phyloP scores from a whole-genome alignment of 2,888 invertebrate species.

The Epirrhoe alternata region DNA sequence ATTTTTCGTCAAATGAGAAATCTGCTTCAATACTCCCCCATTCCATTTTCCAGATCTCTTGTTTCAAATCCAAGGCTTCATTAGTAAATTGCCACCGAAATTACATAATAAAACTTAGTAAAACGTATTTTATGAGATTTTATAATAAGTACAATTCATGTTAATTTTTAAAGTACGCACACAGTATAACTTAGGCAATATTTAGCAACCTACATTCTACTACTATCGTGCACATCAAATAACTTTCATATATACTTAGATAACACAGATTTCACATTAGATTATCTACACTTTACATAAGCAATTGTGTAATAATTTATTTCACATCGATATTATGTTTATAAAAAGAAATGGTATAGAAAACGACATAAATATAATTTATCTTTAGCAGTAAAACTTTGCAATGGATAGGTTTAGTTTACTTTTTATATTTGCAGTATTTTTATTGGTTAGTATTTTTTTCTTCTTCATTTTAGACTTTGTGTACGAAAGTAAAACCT shows the following conservation, averaged over 20 bases:
- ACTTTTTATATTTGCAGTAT: conserved; percentile 44
- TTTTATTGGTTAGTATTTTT: conserved; percentile 52
- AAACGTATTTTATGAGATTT: no score
- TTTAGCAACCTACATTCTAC: conserved; percentile 19
- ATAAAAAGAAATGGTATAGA: conserved; percentile 30
- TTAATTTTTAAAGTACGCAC: no score
- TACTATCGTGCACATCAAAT: conserved; percentile 5
- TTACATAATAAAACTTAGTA: no score
- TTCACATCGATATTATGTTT: conserved; percentile 39
- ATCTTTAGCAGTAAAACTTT: conserved; percentile 30
- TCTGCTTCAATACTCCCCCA: no score
- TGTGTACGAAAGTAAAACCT: not conserved
- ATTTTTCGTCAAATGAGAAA: no score
- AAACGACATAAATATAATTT: conserved; percentile 34
- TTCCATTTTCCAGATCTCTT: no score
- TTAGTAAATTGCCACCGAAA: no score
- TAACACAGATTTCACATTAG: conserved; percentile 31
- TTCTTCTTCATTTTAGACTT: conserved; percentile 4
- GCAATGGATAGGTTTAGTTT: conserved; percentile 48
- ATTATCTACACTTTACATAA: conserved; percentile 36
- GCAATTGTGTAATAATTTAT: conserved; percentile 29
- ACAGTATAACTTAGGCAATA: not conserved
- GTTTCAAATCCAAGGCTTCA: no score
- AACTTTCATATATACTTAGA: conserved; percentile 15
- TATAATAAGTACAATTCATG: no score